Base-by-base conservation (phyloP, 2,113 vertebrate genomes). In the Cygnus buccinator region DNA sequence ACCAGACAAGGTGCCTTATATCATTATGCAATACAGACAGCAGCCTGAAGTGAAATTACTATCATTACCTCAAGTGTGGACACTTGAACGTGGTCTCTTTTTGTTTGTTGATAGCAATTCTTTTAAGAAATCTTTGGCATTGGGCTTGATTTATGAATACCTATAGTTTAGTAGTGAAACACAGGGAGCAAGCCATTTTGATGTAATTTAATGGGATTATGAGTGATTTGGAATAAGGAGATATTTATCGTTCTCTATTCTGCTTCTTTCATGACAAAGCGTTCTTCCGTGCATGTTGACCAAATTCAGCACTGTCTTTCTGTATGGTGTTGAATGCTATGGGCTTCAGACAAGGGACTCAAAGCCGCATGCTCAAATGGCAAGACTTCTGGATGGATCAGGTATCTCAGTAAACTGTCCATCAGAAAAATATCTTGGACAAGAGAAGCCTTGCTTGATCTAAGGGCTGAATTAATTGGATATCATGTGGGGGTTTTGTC, bases 401-500 rank as follows among this genome's bases (percentile, higher is more conserved):
- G 25, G 3, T 63, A 14, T 29, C 7, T 67, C 5, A 4, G 20
- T 55, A 13, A 87, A 54, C 15, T n/a, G 8, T 58, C 10, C 9
- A n/a, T 17, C 39, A 33, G 71, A 83, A 74, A 6, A n/a, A 50
- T 37, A 37, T 31, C 15, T 16, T 44, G 14, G 33, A 37, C 4
- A 37, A 41, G 41, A 43, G 6, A 54, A 72, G 19, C 11, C 29
- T 76, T 55, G 26, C 11, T 61, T 80, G 22, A 29, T 19, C 6
- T 31, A 15, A 46, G 14, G 11, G 14, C 37, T 75, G 21, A 26
- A 9, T 6, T 46, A 31, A 4, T 7, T 31, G 23, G 52, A 39
- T 26, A 28, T 6, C 3, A 22, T 14, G 11, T n/a, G 3, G 21
- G 25, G 4, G 6, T 2, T 20, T 48, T 61, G n/a, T 4, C 23